Conservation (phyloP, 2,797 vertebrate genomes). For the Hemibagrus guttatus region DNA sequence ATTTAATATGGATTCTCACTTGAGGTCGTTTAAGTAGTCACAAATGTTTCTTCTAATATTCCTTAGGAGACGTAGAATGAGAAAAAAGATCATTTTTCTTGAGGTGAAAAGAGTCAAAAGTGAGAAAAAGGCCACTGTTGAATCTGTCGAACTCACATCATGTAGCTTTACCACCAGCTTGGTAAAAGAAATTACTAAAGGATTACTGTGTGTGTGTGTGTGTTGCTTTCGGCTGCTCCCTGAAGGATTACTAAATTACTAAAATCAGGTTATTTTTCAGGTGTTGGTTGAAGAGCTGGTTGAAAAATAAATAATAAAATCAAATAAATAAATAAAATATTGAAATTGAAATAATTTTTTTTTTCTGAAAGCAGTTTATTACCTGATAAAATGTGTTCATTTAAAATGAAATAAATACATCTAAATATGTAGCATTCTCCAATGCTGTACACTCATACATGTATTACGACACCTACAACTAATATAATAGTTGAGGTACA, state of each 20-base stretch:
- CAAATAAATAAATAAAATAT: not conserved
- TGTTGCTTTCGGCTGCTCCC: too few species aligned
- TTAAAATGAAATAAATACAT: not conserved
- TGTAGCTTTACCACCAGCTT: not conserved
- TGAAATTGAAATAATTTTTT: not conserved
- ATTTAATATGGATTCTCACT: not conserved
- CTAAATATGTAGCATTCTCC: not conserved
- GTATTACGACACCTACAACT: not conserved
- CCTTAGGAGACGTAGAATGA: too few species aligned
- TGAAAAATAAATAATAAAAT: not conserved
- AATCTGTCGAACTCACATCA: not conserved
- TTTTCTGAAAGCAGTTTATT: not conserved
- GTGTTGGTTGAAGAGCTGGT: not conserved
- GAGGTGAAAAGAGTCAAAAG: not conserved
- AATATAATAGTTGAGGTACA: too few species aligned
- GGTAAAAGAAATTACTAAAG: not conserved
- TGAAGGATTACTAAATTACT: not conserved
- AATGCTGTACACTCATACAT: not conserved
- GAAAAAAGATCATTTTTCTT: not conserved
- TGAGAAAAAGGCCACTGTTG: not conserved
- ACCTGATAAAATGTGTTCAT: not conserved
- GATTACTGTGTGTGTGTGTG: too few species aligned
- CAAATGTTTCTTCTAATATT: not conserved
- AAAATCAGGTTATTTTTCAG: not conserved
- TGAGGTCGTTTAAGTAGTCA: not conserved